Evolutionary conservation across 2,797 vertebrate genomes (phyloP).

Genomic region (Anisognathus igniventris): DNA sequence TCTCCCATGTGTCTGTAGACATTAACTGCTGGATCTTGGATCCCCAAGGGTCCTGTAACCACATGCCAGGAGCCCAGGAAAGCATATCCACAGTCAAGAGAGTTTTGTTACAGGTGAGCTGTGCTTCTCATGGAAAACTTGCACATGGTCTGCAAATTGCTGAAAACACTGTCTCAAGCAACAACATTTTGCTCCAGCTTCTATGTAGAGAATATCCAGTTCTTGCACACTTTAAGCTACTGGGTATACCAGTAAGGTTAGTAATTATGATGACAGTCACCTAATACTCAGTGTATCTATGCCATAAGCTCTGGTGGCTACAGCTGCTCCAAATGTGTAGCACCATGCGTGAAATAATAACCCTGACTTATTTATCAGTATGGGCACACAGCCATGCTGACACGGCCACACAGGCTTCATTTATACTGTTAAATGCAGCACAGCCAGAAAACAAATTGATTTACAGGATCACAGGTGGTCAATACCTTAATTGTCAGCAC

Average conservation of each 20-base stretch:
- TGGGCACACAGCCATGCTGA: neutral
- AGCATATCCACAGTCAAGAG: neutral
- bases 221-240: neutral
- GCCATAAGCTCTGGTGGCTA: neutral
- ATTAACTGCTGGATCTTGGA: neutral
- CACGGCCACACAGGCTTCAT: neutral
- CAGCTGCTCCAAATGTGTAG: neutral
- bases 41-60: neutral
- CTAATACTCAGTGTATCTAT: neutral
- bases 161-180: neutral
- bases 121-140: neutral
- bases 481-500: neutral
- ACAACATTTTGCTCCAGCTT: neutral
- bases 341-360: neutral
- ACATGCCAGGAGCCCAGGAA: neutral
- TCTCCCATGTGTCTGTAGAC: accelerated
- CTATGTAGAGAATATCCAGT: neutral
- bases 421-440: neutral
- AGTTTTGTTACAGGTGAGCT: neutral
- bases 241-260: neutral
- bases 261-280: neutral
- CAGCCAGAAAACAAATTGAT: constrained; percentile 23
- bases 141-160: neutral
- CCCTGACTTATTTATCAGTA: neutral
- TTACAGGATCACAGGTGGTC: neutral